Conservation (phyloP, 2,888 invertebrate genomes). For the Furcula furcula region DNA sequence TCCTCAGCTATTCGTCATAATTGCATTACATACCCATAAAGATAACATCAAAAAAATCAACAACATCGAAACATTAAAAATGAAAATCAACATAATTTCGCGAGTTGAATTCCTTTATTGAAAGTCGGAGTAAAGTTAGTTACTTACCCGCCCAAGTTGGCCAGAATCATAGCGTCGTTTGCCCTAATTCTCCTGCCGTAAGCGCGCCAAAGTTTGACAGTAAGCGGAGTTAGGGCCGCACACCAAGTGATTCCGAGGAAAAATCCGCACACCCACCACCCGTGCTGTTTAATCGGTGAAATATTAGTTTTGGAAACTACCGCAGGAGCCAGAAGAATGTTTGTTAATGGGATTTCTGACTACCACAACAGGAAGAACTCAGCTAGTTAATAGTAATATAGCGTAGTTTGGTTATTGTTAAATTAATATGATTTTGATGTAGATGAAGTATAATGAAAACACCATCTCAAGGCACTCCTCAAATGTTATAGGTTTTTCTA, state of each 20-base stretch:
- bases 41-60: background rate
- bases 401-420: too few relatives aligned
- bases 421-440: too few relatives aligned
- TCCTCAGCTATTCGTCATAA: too few relatives aligned
- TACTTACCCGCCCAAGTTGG: conserved; percentile 47
- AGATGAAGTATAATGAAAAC: too few relatives aligned
- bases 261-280: conserved; percentile 86
- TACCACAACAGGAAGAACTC: too few relatives aligned
- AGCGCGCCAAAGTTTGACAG: conserved; percentile 78
- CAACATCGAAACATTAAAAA: background rate
- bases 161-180: conserved; percentile 52
- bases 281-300: conserved; percentile 72
- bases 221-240: conserved; percentile 80
- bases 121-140: conserved; percentile 1
- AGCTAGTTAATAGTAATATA: too few relatives aligned
- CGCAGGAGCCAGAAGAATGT: too few relatives aligned
- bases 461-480: too few relatives aligned
- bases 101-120: background rate
- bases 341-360: too few relatives aligned
- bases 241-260: conserved; percentile 82
- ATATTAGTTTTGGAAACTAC: background rate
- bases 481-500: too few relatives aligned
- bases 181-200: conserved; percentile 70
- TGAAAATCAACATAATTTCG: background rate
- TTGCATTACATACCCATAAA: background rate